Evolutionary conservation across 2,113 vertebrate genomes (phyloP).

Genomic region (Forbesichthys agassizii): DNA sequence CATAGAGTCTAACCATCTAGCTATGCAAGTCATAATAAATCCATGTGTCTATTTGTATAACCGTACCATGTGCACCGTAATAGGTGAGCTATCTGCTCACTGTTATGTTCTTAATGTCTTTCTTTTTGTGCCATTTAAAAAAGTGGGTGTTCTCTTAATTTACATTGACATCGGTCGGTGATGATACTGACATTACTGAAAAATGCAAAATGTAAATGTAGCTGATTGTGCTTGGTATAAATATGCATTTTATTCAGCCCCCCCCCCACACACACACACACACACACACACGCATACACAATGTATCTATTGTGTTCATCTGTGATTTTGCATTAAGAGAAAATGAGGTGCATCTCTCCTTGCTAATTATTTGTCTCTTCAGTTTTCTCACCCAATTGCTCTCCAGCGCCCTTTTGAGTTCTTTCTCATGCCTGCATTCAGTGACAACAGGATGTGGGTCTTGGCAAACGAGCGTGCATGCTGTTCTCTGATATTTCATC

Average conservation of each 20-base stretch:
- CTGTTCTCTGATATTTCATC: constrained; percentile 52
- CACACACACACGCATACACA: too few species aligned
- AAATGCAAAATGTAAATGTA: too few species aligned
- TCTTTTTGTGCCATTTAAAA: too few species aligned
- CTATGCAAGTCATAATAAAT: too few species aligned
- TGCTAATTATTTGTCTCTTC: background rate
- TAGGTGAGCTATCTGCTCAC: background rate
- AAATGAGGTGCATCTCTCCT: background rate
- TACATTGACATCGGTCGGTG: too few species aligned
- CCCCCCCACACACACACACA: too few species aligned
- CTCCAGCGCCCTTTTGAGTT: background rate
- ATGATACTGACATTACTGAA: too few species aligned
- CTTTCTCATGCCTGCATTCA: constrained; percentile 12
- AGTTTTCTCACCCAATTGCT: background rate
- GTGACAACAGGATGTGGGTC: constrained; percentile 67
- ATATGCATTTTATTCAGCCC: too few species aligned
- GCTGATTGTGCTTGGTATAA: too few species aligned
- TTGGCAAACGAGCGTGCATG: constrained; percentile 27
- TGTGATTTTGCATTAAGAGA: background rate
- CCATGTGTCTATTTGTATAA: background rate
- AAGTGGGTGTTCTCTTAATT: too few species aligned
- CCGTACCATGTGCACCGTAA: background rate
- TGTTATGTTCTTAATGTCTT: background rate
- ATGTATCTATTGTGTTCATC: background rate
- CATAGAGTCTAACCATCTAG: background rate